Percentiles rank a stretch among this genome's conserved stretches.
These are phyloP conservation scores for Archips crataeganus DNA, from an alignment of 2,888 invertebrate species.

Conservation along the genomic window DNA sequence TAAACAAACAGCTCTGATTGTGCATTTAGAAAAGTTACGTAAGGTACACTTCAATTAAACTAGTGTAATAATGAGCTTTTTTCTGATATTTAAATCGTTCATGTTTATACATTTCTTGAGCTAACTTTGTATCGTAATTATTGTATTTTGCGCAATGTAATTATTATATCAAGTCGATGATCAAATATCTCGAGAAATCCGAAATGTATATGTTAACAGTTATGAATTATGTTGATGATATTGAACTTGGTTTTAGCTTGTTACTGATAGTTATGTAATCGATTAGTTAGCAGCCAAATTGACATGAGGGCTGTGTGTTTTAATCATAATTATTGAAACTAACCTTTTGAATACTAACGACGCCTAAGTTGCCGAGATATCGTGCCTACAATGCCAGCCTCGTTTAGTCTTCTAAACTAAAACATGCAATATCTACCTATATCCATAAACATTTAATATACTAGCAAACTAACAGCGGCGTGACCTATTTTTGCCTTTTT, in stretches of 20 bases:
- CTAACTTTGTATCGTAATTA: conserved; percentile 45
- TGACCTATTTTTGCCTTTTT: too few relatives aligned
- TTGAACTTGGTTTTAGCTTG: conserved; percentile 17
- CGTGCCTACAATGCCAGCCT: background rate
- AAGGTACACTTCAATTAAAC: conserved; percentile 42
- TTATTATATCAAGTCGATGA: conserved; percentile 21
- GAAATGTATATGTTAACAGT: conserved; percentile 9
- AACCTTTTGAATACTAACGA: background rate
- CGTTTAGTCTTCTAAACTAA: too few relatives aligned
- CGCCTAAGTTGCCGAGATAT: background rate
- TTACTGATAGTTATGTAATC: conserved; percentile 26
- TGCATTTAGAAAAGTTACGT: conserved; percentile 55
- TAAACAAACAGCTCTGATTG: conserved; percentile 48
- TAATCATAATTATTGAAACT: conserved; percentile 50
- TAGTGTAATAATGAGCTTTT: conserved; percentile 44
- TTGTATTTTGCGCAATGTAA: conserved; percentile 42
- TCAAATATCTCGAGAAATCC: conserved; percentile 19
- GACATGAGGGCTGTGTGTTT: conserved; percentile 69
- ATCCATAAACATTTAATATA: too few relatives aligned
- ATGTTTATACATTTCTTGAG: conserved; percentile 43
- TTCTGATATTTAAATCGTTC: conserved; percentile 43
- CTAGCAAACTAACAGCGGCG: too few relatives aligned
- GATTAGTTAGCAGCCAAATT: conserved; percentile 59
- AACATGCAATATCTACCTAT: too few relatives aligned
- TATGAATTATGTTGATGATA: conserved; percentile 14